A percentile compares a stretch with the other conserved stretches of the same genome.
Conservation (phyloP, 2,888 invertebrate species). For the Orchestes rusci region DNA sequence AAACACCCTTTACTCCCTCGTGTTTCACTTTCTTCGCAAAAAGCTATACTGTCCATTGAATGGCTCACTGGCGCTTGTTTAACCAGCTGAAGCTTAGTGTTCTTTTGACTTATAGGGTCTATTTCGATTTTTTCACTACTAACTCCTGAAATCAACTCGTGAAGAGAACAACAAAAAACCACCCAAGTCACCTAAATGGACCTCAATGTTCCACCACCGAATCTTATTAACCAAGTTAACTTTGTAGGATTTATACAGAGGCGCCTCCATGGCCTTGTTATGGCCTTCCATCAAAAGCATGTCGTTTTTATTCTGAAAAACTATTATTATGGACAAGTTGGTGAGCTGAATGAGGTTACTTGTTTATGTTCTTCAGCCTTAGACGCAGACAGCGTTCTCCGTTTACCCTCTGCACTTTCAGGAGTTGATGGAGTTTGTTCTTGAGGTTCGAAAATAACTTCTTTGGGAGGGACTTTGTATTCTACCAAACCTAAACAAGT, state of each 20-base stretch:
- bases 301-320: slow-evolving; percentile 40
- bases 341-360: too few species aligned
- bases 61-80: slow-evolving; percentile 75
- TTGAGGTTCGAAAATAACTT: slow-evolving; percentile 37
- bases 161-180: not conserved
- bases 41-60: slow-evolving; percentile 79
- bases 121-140: slow-evolving; percentile 89
- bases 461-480: slow-evolving; percentile 48
- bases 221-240: slow-evolving; percentile 69
- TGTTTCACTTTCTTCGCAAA: slow-evolving; percentile 77
- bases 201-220: slow-evolving; percentile 72
- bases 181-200: slow-evolving; percentile 51
- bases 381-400: slow-evolving; percentile 21
- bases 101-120: slow-evolving; percentile 67
- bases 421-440: slow-evolving; percentile 22
- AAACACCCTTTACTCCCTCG: slow-evolving; percentile 67
- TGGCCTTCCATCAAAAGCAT: slow-evolving; percentile 64
- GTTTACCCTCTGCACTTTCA: slow-evolving; percentile 13
- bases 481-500: slow-evolving; percentile 67
- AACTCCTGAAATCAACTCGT: slow-evolving; percentile 50
- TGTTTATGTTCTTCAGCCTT: slow-evolving; percentile 40
- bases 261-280: slow-evolving; percentile 76
- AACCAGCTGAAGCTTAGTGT: slow-evolving; percentile 49
- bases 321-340: too few species aligned
- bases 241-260: slow-evolving; percentile 75